phyloP scores from a whole-genome alignment of 2,113 vertebrate genomes.

The Toxotes chatareus region DNA sequence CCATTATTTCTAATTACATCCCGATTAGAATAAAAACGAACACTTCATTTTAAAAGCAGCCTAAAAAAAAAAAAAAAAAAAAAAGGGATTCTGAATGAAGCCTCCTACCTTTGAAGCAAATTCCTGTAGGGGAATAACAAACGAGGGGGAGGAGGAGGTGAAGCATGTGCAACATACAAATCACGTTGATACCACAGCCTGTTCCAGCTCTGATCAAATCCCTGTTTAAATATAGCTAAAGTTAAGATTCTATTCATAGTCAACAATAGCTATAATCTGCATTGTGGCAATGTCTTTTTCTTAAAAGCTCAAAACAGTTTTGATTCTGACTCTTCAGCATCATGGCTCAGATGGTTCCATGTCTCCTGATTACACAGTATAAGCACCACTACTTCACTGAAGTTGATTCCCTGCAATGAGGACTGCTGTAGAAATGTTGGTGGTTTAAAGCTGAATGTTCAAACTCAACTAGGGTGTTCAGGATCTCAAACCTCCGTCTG shows the following conservation, averaged over 20 bases:
- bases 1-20: background rate
- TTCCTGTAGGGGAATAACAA: background rate
- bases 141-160: background rate
- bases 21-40: slow-evolving; percentile 10
- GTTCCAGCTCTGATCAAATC: background rate
- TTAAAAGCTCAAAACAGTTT: background rate
- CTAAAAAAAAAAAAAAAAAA: background rate
- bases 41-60: background rate
- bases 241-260: background rate
- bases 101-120: slow-evolving; percentile 9
- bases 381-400: too few species aligned
- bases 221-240: background rate
- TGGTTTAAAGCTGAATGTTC: too few species aligned
- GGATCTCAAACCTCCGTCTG: too few species aligned
- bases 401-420: too few species aligned
- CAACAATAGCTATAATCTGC: background rate
- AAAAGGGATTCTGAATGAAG: background rate
- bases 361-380: background rate
- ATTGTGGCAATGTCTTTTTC: background rate
- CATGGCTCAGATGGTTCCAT: background rate
- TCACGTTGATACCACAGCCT: background rate
- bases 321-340: background rate
- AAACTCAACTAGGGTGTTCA: background rate
- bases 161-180: background rate
- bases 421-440: too few species aligned